Percentiles rank a stretch among this genome's conserved stretches.
Evolutionary conservation across 2,113 vertebrate species (phyloP).

Genomic region (Nyctereutes procyonoides): DNA sequence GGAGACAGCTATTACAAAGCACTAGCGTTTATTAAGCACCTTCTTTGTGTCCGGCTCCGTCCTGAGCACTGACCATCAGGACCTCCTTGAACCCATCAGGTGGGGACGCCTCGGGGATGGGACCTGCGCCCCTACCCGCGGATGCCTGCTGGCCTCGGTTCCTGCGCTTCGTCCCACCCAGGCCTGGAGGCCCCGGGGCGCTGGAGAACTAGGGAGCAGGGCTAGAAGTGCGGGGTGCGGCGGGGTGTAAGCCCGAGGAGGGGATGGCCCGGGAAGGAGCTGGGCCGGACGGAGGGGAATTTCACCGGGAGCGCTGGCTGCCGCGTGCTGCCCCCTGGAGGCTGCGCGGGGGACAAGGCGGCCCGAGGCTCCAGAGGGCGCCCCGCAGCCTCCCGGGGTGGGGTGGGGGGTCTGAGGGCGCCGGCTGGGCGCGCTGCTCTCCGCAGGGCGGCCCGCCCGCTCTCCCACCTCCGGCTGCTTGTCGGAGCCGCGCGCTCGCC

Average conservation of each 20-base stretch:
- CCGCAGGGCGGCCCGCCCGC: neutral
- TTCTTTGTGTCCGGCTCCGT: neutral
- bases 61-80: neutral
- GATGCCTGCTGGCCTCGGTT: neutral
- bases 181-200: neutral
- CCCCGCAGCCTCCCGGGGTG: neutral
- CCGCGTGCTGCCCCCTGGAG: neutral
- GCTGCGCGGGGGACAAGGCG: neutral
- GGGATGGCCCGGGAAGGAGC: no score
- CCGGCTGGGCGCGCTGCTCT: neutral
- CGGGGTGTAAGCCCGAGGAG: neutral
- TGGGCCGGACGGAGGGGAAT: no score
- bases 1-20: neutral
- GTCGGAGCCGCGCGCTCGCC: neutral
- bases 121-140: neutral
- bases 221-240: neutral
- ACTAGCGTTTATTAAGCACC: neutral
- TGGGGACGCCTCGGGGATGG: neutral
- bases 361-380: neutral
- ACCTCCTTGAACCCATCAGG: neutral
- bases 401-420: no score
- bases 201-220: neutral
- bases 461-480: no score
- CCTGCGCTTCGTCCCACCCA: no score
- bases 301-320: rapidly evolving